phyloP scores from a whole-genome alignment of 1,140 invertebrate species.

The Tetramorium alpestre region DNA sequence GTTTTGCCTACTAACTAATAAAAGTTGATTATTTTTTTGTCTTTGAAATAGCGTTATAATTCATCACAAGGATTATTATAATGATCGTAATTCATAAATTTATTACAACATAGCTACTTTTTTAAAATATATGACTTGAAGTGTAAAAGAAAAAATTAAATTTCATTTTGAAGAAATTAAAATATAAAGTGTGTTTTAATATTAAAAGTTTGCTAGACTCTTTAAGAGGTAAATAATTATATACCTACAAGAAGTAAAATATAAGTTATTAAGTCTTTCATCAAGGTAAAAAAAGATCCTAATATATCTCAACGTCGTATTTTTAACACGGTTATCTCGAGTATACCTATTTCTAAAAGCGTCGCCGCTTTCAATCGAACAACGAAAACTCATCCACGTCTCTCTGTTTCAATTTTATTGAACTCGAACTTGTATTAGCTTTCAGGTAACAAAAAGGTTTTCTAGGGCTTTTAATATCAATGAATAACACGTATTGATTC shows the following conservation, averaged over 20 bases:
- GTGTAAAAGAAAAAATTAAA: background rate
- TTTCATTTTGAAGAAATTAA: background rate
- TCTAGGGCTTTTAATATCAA: constrained; percentile 36
- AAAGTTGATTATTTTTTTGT: background rate
- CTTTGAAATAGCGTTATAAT: background rate
- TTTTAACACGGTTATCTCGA: constrained; percentile 20
- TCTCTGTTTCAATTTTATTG: constrained; percentile 34
- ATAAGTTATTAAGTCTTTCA: constrained; percentile 29
- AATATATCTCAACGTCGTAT: constrained; percentile 16
- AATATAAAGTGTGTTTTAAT: background rate
- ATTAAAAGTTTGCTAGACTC: background rate
- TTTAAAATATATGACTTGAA: background rate
- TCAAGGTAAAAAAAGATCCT: constrained; percentile 24
- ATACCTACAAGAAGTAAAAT: background rate
- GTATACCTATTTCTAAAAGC: constrained; percentile 12
- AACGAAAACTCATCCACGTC: constrained; percentile 41
- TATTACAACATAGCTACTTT: background rate
- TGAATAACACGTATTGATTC: constrained; percentile 15
- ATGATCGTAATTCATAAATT: background rate
- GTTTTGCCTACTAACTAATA: background rate
- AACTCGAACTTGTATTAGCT: constrained; percentile 30
- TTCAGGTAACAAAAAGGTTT: constrained; percentile 19
- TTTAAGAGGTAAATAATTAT: constrained; percentile 14
- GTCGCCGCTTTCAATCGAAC: constrained; percentile 23
- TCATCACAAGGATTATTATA: background rate